Evolutionary conservation across 1,140 invertebrate genomes (phyloP).

Genomic region (Copidosoma floridanum): DNA sequence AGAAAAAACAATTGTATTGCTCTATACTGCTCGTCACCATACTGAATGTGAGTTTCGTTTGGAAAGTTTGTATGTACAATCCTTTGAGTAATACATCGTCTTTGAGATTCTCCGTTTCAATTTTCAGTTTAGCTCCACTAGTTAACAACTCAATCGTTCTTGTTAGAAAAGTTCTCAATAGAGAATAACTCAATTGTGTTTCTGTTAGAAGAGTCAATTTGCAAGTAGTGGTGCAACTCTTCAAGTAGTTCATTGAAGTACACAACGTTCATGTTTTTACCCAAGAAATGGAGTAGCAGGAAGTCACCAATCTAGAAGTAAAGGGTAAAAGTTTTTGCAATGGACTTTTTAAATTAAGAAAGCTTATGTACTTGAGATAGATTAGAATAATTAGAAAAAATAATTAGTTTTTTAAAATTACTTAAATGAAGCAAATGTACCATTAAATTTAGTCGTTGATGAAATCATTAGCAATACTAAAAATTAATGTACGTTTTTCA

Average conservation of each 20-base stretch:
- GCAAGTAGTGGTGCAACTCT: slow-evolving; percentile 63
- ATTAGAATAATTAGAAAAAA: too few species aligned
- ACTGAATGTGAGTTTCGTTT: slow-evolving; percentile 22
- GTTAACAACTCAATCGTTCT: slow-evolving; percentile 81
- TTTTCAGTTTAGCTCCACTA: too few species aligned
- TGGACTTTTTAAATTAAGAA: too few species aligned
- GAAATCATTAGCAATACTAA: too few species aligned
- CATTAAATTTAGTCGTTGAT: too few species aligned
- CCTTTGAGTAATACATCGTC: slow-evolving; percentile 75
- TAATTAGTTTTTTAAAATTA: too few species aligned
- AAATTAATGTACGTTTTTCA: too few species aligned
- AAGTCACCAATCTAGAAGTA: slow-evolving; percentile 78
- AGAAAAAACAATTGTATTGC: too few species aligned
- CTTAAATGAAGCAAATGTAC: too few species aligned
- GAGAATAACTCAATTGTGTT: slow-evolving; percentile 72
- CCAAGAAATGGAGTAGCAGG: slow-evolving; percentile 75
- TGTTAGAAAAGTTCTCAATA: slow-evolving; percentile 76
- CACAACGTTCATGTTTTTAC: slow-evolving; percentile 81
- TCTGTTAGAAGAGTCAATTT: slow-evolving; percentile 69
- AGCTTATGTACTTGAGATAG: too few species aligned
- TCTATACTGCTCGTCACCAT: slow-evolving; percentile 3
- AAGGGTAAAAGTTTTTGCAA: too few species aligned
- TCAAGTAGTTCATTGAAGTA: slow-evolving; percentile 74
- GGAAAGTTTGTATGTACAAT: slow-evolving; percentile 25
- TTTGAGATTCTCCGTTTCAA: slow-evolving; percentile 80